Evolutionary conservation across 2,113 vertebrate genomes (phyloP), one percentile per base, ranked within the genome.

Genomic region (Trichomycterus rosablanca): DNA sequence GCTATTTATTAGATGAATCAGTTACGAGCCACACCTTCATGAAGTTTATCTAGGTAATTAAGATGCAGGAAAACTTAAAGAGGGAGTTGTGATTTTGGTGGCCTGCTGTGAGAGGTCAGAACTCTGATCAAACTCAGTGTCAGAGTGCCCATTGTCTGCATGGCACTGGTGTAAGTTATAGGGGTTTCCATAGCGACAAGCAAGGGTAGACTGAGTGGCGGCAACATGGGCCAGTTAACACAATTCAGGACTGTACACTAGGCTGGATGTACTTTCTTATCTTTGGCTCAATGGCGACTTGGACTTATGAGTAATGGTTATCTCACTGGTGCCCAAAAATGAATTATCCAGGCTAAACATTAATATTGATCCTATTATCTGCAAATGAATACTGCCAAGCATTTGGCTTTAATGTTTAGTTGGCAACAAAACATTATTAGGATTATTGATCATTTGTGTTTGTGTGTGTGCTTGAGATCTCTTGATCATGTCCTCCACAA

Each of bases 81-180:
- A 90, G 88, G 89, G 93, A 93, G 90, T 89, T 90, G 84, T 81
- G 74, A 76, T 82, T 83, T 16, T 67, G 74, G 73, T 39, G 28
- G 72, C 85, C 83, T 30, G 73, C 83, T 80, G 84, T 78, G 79
- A 86, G 83, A 84, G 94, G 91, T 94, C 87, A 86, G 83, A 86
- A 92, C 92, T 91, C 91, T 92, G 92, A 97, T 97, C 94, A 97
- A 93, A 93, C 93, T 95, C 90, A 88, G 89, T 94, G 94, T 94
- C 94, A 97, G 91, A 90, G 89, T 89, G 88, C 87, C 90, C 88
- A 91, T 93, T 95, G 86, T 92, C 85, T 87, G 81, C 77, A 76
- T 88, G 84, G 87, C 66, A 69, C 69, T 84, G 89, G 89, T 85
- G 82, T 86, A 86, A 94, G 91, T 93, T 93, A 94, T 91, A 93